Conservation (phyloP, 92 coral and sea anemone species). For the Galaxea fascicularis region DNA sequence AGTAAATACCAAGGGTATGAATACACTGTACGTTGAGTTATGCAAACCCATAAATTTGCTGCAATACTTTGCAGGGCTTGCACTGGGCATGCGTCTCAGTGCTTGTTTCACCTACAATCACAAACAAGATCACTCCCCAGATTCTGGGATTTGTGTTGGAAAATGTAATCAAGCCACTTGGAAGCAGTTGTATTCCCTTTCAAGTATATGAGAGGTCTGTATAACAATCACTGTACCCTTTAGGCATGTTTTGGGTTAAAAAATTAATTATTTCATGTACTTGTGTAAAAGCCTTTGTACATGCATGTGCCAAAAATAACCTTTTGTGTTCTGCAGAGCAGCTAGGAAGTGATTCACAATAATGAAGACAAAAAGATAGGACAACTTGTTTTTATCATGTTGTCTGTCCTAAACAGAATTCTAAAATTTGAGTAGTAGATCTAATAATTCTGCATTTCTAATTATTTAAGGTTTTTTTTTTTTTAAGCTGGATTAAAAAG, state of each 20-base stretch:
- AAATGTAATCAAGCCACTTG: conserved; percentile 61
- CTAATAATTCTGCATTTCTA: too few relatives aligned
- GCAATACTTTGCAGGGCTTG: conserved; percentile 47
- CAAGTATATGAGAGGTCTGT: conserved; percentile 51
- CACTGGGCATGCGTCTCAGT: conserved; percentile 69
- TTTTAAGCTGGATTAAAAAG: conserved; percentile 39
- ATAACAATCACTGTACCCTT: background rate
- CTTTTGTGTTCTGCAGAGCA: too few relatives aligned
- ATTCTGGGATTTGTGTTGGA: conserved; percentile 50
- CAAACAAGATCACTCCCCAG: conserved; percentile 27
- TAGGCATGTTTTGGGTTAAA: too few relatives aligned
- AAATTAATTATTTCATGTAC: too few relatives aligned
- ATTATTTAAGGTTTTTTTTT: background rate
- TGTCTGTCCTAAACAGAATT: too few relatives aligned
- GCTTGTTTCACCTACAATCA: conserved; percentile 40
- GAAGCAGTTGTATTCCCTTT: conserved; percentile 58
- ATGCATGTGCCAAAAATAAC: background rate
- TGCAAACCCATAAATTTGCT: too few relatives aligned
- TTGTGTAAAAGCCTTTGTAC: background rate
- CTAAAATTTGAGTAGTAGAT: too few relatives aligned
- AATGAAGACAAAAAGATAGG: too few relatives aligned
- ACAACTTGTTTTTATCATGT: too few relatives aligned
- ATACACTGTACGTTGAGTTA: background rate
- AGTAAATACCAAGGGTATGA: too few relatives aligned
- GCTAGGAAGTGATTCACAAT: too few relatives aligned